Percentiles rank a stretch among this genome's conserved stretches.
These are phyloP conservation scores for Hipposideros larvatus DNA, from an alignment of 2,797 vertebrate species.

Conservation along the genomic window DNA sequence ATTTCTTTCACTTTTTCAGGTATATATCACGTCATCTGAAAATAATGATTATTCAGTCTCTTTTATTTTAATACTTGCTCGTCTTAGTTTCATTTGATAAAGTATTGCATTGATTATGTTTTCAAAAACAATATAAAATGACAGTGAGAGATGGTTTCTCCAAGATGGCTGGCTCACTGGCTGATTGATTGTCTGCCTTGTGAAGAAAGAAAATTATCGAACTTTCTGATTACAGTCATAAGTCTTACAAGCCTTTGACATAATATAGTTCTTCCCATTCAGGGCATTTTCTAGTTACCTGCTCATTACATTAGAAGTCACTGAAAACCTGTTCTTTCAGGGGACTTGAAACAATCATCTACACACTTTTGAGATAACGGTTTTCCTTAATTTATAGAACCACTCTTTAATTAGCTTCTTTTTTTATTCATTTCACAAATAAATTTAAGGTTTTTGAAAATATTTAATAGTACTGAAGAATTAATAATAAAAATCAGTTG, in stretches of 20 bases:
- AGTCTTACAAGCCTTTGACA: not conserved
- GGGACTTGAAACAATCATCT: not conserved
- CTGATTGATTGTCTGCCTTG: not conserved
- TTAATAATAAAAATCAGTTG: not conserved
- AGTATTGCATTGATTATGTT: not conserved
- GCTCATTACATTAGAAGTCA: not conserved
- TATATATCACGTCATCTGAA: not conserved
- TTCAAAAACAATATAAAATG: constrained; percentile 26
- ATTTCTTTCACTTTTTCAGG: not conserved
- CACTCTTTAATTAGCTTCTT: not conserved
- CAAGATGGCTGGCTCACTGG: not conserved
- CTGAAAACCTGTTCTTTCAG: not conserved
- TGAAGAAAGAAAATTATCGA: constrained; percentile 1
- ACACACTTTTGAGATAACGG: not conserved
- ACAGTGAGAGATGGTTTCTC: not conserved
- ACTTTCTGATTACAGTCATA: not conserved
- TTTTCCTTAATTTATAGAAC: not conserved
- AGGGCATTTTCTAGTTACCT: not conserved
- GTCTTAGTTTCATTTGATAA: constrained; percentile 48
- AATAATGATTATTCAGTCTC: not conserved
- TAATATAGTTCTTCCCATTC: not conserved
- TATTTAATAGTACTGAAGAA: not conserved
- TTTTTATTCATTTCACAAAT: not conserved
- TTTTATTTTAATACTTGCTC: constrained; percentile 23
- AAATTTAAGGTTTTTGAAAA: not conserved